These are phyloP conservation scores for Capitulum mitella DNA, from an alignment of 2,888 invertebrate species.

Conservation along the genomic window DNA sequence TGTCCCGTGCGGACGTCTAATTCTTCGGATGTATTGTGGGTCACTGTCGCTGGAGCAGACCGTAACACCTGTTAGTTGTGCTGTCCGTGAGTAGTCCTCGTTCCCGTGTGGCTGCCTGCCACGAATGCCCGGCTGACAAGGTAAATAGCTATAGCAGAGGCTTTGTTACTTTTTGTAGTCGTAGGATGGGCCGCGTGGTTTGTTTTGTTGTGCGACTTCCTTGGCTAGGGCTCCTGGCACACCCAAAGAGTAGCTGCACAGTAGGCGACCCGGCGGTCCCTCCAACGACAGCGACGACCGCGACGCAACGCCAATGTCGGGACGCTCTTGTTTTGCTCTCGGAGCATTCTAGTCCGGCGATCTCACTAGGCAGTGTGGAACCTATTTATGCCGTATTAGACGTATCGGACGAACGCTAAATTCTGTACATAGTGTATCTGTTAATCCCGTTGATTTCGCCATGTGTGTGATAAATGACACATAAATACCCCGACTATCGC, in stretches of 20 bases:
- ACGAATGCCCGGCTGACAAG: neutral
- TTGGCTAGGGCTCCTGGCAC: neutral
- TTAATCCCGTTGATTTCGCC: neutral
- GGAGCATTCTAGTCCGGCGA: slow-evolving; percentile 23
- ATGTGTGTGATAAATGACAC: no score
- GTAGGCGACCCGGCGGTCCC: neutral
- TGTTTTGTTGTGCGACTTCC: slow-evolving; percentile 3
- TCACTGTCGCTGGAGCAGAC: neutral
- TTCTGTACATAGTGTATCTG: slow-evolving; percentile 3
- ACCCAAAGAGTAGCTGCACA: neutral
- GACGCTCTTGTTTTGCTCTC: neutral
- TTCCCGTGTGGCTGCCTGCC: neutral
- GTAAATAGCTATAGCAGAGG: neutral
- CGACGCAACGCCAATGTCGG: neutral
- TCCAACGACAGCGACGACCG: neutral
- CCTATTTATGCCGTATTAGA: neutral
- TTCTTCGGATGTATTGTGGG: slow-evolving; percentile 3
- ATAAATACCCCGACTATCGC: no score
- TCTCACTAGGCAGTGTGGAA: neutral
- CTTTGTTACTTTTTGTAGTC: neutral
- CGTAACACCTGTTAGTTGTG: neutral
- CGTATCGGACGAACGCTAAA: neutral
- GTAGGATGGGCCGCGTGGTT: neutral
- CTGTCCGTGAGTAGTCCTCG: neutral
- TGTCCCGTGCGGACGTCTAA: slow-evolving; percentile 1